These are phyloP conservation scores for Eclectus roratus DNA, from an alignment of 2,113 vertebrate species.

Conservation along the genomic window DNA sequence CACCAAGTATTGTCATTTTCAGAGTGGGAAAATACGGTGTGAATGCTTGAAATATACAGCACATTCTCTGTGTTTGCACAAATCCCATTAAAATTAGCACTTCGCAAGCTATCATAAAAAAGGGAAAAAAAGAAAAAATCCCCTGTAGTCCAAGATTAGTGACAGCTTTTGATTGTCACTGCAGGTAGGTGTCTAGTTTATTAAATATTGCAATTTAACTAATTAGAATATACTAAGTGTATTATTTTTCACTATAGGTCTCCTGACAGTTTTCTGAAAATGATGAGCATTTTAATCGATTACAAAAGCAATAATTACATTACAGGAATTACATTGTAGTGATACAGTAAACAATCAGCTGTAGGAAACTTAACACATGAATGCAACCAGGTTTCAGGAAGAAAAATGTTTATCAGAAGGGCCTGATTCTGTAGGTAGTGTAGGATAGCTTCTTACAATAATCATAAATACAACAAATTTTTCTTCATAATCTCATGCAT, in stretches of 20 bases:
- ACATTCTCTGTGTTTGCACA: not conserved
- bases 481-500: not conserved
- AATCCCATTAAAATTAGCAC: slow-evolving; percentile 6
- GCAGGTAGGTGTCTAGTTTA: slow-evolving; percentile 58
- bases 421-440: not conserved
- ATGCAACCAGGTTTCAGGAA: not conserved
- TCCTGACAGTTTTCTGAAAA: not conserved
- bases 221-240: slow-evolving; percentile 55
- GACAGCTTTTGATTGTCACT: slow-evolving; percentile 73
- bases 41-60: not conserved
- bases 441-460: not conserved
- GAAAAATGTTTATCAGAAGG: not conserved
- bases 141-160: slow-evolving; percentile 23
- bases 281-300: not conserved
- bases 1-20: not conserved
- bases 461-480: not conserved
- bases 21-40: not conserved
- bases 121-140: not conserved
- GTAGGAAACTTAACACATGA: not conserved
- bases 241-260: slow-evolving; percentile 44
- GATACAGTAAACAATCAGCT: not conserved
- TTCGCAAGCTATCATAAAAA: not conserved
- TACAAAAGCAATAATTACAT: not conserved
- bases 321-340: not conserved
- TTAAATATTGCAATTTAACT: slow-evolving; percentile 76